Evolutionary conservation across 1,140 invertebrate species (phyloP), one percentile per base, ranked within the genome.

Genomic region (Augochlora pura): DNA sequence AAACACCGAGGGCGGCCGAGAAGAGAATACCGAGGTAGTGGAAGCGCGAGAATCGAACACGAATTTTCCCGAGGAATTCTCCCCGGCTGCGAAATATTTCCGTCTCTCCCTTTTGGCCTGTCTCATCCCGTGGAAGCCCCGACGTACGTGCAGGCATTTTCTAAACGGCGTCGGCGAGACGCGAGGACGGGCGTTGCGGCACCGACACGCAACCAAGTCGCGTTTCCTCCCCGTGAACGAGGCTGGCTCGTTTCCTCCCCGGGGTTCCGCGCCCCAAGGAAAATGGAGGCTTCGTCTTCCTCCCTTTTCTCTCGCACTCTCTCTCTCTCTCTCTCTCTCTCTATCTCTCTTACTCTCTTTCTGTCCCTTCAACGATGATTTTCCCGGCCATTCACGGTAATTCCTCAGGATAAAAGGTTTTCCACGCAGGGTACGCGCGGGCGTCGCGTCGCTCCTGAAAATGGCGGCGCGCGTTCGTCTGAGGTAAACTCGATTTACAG

Each of bases 401-500:
- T 82, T 74, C 68, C 57, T 64, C 25, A 23, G 69, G 62, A 71
- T 73, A 70, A 86, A 85, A 78, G 65, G 27, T 67, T 76, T 68
- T 23, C 57, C 21, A 25, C 27, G 66, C 32, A 25, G 49, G 1
- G 38, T 69, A 76, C 18, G 42, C 14, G 21, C 10, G 7, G 1
- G 49, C 9, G 23, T 5, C 10, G 7, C 14, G 39, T 16, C 7
- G 16, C 14, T 16, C 38, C 16, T 27, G 68, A 18, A 76, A 80
- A 66, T 16, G 77, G 57, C 27, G 68, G 62, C 42, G 57, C 12
- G 21, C 39, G 59, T 62, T 59, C 65, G 57, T 73, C 52, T 38
- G 21, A 67, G 70, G 75, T 78, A 85, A 85, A 85, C 75, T 82
- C 64, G 80, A 85, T 85, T 85, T 85, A 75, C 57, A 16, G 67